These are phyloP conservation scores for Plemyria rubiginata DNA, from an alignment of 2,888 invertebrate genomes.

Conservation along the genomic window DNA sequence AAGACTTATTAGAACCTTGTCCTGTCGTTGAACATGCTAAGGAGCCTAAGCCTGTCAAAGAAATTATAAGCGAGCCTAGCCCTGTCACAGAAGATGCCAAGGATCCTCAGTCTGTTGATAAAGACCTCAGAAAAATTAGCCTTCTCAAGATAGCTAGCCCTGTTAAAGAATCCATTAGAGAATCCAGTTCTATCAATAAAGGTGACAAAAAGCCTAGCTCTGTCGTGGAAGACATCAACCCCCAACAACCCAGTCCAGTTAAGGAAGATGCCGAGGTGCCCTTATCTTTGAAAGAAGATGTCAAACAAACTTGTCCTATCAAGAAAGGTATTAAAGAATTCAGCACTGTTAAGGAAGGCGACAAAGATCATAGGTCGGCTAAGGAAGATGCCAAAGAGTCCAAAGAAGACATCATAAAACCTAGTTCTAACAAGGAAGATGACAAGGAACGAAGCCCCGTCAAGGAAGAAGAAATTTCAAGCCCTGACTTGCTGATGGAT, in stretches of 20 bases:
- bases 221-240: conserved; percentile 3
- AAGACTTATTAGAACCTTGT: too few species aligned
- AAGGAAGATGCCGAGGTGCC: conserved; percentile 7
- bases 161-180: not conserved
- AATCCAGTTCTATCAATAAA: not conserved
- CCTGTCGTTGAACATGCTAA: not conserved
- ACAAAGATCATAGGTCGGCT: not conserved
- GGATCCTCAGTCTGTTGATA: conserved; percentile 8
- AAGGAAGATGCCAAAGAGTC: not conserved
- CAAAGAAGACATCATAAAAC: conserved; percentile 18
- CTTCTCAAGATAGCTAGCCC: not conserved
- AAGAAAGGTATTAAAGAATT: too few species aligned
- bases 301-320: conserved; percentile 19
- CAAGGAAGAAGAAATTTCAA: not conserved
- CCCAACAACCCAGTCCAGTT: conserved; percentile 14
- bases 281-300: not conserved
- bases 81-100: conserved; percentile 15
- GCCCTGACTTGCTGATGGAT: conserved; percentile 9
- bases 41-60: conserved; percentile 9
- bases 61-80: not conserved
- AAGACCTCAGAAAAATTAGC: not conserved
- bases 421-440: conserved; percentile 18
- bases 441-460: conserved; percentile 11
- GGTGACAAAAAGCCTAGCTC: not conserved
- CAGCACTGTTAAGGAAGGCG: too few species aligned